Evolutionary conservation across 2,888 invertebrate species (phyloP), one percentile per base, ranked within the genome.

Genomic region (Acleris literana): DNA sequence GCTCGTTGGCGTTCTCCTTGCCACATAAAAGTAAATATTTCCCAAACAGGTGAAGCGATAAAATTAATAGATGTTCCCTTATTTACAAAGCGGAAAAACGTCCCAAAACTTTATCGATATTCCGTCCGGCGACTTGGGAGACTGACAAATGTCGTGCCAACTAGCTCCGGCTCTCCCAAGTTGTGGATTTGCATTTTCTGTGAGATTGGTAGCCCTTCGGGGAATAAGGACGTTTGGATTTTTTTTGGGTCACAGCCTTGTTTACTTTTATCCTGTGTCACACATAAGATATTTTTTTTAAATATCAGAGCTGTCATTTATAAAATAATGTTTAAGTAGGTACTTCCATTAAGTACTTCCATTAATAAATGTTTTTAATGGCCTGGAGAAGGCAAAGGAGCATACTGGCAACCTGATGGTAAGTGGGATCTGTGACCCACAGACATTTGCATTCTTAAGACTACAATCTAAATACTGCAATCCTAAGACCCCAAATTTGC

Each of bases 91-190:
- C 53, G 69, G 71, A 69, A 69, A 69, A 71, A 71, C 48, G 67
- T 62, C 70, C 66, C 63, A 60, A 69, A 71, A 70, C 58, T 70
- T 70, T 65, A 65, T 69, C 68, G 69, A 69, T 70, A 70, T 71
- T 69, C 63, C 63, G 64, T 48, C 58, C 58, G 49, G 59, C 20
- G 62, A 71, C 58, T 68, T 64, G 43, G 29, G 53, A 54, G 68
- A 64, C 67, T 68, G 70, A 72, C 68, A 71, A 71, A 71, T 71
- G 63, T 56, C 69, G 69, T 68, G 68, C 66, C 66, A 69, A 70
- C 68, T 68, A 62, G 56, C 56, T 57, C 33, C 39, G 57, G 18
- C 20, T 61, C 22, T 56, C 61, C 64, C 62, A 55, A 70, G 60
- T 64, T 63, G 64, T 69, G 64, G 64, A 69, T 70, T 70, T 70